A percentile compares a stretch with the other conserved stretches of the same genome.
Conservation (phyloP, 1,140 invertebrate genomes). For the Drosophila pandora region DNA sequence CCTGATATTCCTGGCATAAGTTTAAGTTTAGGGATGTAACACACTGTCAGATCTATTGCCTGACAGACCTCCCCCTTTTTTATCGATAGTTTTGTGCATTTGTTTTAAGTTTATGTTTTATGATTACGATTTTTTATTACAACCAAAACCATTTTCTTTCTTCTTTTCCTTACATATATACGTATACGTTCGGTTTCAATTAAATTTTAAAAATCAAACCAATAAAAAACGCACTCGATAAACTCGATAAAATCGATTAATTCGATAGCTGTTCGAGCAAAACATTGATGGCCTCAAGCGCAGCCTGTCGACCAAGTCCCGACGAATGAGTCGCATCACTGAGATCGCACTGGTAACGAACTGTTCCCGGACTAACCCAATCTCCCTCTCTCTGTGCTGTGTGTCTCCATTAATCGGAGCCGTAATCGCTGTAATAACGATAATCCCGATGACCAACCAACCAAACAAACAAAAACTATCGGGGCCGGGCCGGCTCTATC, state of each 20-base stretch:
- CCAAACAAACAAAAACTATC: conserved; percentile 8
- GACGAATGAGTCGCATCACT: conserved; percentile 92
- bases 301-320: conserved; percentile 89
- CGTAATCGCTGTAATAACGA: conserved; percentile 42
- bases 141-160: conserved; percentile 60
- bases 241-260: conserved; percentile 20
- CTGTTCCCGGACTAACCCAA: conserved; percentile 74
- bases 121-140: conserved; percentile 57
- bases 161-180: conserved; percentile 77
- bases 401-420: conserved; percentile 31
- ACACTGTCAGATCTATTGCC: conserved; percentile 14
- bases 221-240: conserved; percentile 20
- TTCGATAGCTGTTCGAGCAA: conserved; percentile 91
- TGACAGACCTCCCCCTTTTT: conserved; percentile 6
- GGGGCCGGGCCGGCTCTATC: not conserved
- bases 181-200: conserved; percentile 34
- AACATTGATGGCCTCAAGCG: conserved; percentile 92
- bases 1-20: not conserved
- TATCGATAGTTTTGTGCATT: conserved; percentile 22
- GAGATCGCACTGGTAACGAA: conserved; percentile 90
- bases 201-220: conserved; percentile 38
- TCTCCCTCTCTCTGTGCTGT: conserved; percentile 35
- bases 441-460: conserved; percentile 18
- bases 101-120: conserved; percentile 33
- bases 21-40: not conserved